A percentile compares a stretch with the other conserved stretches of the same genome.
Conservation (phyloP, 64 coral and sea anemone species). For the Exaiptasia diaphana region DNA sequence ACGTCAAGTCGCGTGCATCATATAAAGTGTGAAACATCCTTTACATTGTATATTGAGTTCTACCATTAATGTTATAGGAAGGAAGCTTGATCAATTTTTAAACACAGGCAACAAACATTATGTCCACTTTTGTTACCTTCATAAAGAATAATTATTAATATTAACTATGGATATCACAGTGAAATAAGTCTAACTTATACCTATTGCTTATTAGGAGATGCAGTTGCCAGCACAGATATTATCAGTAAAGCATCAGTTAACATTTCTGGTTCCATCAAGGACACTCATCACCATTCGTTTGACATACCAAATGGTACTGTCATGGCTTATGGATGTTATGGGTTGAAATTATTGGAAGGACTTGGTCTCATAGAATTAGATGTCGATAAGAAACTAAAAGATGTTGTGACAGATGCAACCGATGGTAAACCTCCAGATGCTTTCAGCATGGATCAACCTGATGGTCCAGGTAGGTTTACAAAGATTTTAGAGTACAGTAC, state of each 20-base stretch:
- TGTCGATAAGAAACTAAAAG: slow-evolving; percentile 47
- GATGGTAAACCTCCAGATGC: not conserved
- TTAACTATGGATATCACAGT: too few species aligned
- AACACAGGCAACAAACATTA: too few species aligned
- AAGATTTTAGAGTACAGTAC: not conserved
- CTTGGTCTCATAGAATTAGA: slow-evolving; percentile 43
- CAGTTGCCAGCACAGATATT: slow-evolving; percentile 9
- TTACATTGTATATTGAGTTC: too few species aligned
- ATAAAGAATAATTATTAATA: too few species aligned
- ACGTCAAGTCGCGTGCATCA: too few species aligned
- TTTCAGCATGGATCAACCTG: slow-evolving; percentile 56
- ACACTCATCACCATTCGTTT: slow-evolving; percentile 62
- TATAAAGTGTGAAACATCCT: too few species aligned
- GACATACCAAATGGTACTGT: slow-evolving; percentile 71
- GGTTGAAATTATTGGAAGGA: slow-evolving; percentile 15
- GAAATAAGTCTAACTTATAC: too few species aligned
- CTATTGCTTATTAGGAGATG: slow-evolving; percentile 55
- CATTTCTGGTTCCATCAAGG: slow-evolving; percentile 38
- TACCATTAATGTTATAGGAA: too few species aligned
- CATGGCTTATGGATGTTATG: slow-evolving; percentile 70
- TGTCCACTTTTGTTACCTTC: too few species aligned
- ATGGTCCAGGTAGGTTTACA: slow-evolving; percentile 38
- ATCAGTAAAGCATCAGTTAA: slow-evolving; percentile 51
- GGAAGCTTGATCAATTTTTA: too few species aligned
- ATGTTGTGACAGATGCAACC: slow-evolving; percentile 55